A percentile compares a stretch with the other conserved stretches of the same genome.
Evolutionary conservation across 2,113 vertebrate genomes (phyloP).

Genomic region (Seriola quinqueradiata): DNA sequence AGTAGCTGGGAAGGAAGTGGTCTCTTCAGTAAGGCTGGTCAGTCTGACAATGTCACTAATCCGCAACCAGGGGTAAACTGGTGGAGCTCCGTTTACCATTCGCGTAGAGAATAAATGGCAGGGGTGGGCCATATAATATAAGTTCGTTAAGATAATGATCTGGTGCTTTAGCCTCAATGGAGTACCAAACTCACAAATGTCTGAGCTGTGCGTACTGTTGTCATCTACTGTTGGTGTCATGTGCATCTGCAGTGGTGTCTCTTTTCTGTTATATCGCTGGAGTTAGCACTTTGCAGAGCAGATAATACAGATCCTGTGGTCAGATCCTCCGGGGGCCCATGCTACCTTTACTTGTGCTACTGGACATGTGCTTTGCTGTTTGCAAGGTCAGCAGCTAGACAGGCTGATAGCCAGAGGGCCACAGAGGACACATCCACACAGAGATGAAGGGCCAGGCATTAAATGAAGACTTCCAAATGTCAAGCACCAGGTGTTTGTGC

Average conservation of each 20-base stretch:
- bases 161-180: conserved; percentile 42
- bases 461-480: conserved; percentile 43
- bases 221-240: conserved; percentile 11
- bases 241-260: conserved; percentile 32
- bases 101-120: conserved; percentile 39
- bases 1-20: conserved; percentile 39
- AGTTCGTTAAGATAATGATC: conserved; percentile 51
- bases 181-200: conserved; percentile 14
- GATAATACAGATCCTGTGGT: conserved; percentile 50
- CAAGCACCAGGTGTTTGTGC: conserved; percentile 66
- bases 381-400: conserved; percentile 69
- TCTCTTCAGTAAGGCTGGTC: conserved; percentile 50
- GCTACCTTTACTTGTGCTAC: conserved; percentile 46
- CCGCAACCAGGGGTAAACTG: conserved; percentile 8
- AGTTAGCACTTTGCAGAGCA: conserved; percentile 49
- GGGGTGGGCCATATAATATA: conserved; percentile 20
- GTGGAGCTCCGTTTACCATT: conserved; percentile 29
- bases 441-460: conserved; percentile 41
- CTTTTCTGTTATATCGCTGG: conserved; percentile 19
- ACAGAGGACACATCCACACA: conserved; percentile 59
- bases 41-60: conserved; percentile 33
- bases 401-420: conserved; percentile 40
- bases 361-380: conserved; percentile 47
- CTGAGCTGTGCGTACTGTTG: neutral
- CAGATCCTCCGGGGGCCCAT: conserved; percentile 23